These are phyloP conservation scores for Euphonia xanthogaster DNA, from an alignment of 2,797 vertebrate genomes.

Conservation along the genomic window DNA sequence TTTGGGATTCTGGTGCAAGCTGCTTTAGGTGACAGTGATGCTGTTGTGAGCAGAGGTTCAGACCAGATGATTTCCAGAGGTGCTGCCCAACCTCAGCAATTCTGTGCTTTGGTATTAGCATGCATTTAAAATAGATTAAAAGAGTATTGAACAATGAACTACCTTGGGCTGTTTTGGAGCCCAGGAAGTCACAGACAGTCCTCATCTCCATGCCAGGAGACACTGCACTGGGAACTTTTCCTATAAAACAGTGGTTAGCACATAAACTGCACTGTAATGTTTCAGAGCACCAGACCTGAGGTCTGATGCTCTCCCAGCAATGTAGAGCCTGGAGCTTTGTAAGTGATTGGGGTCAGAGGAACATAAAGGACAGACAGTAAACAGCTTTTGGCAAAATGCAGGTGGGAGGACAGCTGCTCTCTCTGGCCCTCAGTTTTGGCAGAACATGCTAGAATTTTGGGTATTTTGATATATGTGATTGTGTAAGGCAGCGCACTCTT, in stretches of 20 bases:
- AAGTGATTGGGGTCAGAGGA: background rate
- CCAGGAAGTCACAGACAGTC: background rate
- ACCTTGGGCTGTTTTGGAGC: background rate
- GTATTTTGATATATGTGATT: background rate
- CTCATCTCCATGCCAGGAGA: background rate
- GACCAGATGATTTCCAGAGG: background rate
- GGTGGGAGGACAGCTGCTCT: background rate
- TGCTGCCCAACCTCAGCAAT: background rate
- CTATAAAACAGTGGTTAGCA: background rate
- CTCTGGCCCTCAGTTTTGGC: background rate
- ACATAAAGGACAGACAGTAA: background rate
- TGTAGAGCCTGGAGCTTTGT: background rate
- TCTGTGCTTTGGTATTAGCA: background rate
- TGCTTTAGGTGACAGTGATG: background rate
- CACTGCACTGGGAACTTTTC: background rate
- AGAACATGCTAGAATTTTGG: background rate
- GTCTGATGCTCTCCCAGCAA: background rate
- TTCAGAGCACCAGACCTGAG: background rate
- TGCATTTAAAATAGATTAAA: background rate
- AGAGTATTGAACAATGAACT: background rate
- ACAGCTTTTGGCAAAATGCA: background rate
- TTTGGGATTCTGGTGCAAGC: background rate
- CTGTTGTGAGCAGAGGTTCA: background rate
- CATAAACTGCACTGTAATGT: background rate
- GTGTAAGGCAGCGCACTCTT: background rate